Evolutionary conservation across 2,888 invertebrate genomes (phyloP), one percentile per base, ranked within the genome.

Genomic region (Cenopis cana): DNA sequence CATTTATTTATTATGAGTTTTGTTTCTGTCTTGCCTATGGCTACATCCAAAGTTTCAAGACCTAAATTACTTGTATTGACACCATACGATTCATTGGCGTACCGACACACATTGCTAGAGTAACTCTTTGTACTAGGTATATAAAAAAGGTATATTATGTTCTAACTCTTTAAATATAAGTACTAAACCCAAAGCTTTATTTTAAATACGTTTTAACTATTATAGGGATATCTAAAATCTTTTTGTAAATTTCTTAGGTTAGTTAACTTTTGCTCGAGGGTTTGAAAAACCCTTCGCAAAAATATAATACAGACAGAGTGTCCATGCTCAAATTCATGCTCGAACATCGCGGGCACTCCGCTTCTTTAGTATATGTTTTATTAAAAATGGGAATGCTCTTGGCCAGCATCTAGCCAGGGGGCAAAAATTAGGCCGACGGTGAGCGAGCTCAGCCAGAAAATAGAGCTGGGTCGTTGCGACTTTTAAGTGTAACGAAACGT

Each of bases 361-460:
- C 24, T 41, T 55, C n/a, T 55, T 24, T 41, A 59, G 24, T 24
- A 18, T n/a, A n/a, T n/a, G n/a, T n/a, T n/a, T n/a, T n/a, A n/a
- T n/a, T n/a, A n/a, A n/a, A n/a, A n/a, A n/a, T n/a, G n/a, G n/a
- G n/a, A n/a, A n/a, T n/a, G n/a, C n/a, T n/a, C n/a, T n/a, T n/a
- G n/a, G n/a, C n/a, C n/a, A n/a, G n/a, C n/a, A n/a, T n/a, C n/a
- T n/a, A n/a, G n/a, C n/a, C n/a, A n/a, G n/a, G n/a, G n/a, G n/a
- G n/a, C n/a, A n/a, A n/a, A n/a, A n/a, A n/a, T n/a, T n/a, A n/a
- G n/a, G n/a, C n/a, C n/a, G n/a, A n/a, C n/a, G n/a, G n/a, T n/a
- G n/a, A n/a, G n/a, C n/a, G n/a, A n/a, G n/a, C n/a, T n/a, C n/a
- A n/a, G n/a, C n/a, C n/a, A n/a, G n/a, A n/a, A n/a, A n/a, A n/a